Conservation (phyloP, 2,113 vertebrate species). For the Amblyornis subalaris region DNA sequence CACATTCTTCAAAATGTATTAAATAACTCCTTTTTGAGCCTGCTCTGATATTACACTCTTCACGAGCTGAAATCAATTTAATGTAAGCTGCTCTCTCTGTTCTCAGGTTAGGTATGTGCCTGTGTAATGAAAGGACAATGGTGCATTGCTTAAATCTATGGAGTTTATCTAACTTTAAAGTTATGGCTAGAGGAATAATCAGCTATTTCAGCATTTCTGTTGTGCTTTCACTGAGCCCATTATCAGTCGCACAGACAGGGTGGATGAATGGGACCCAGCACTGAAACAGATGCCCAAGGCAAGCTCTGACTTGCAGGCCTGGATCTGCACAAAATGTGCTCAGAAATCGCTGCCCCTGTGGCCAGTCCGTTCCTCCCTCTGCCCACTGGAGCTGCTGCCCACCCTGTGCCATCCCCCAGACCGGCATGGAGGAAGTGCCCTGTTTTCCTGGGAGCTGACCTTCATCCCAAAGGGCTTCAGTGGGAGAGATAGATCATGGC, state of each 20-base stretch:
- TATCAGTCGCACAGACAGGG: neutral
- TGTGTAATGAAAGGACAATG: neutral
- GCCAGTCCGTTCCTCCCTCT: neutral
- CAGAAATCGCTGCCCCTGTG: neutral
- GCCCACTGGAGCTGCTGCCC: neutral
- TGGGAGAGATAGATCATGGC: rapidly evolving
- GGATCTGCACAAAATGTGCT: neutral
- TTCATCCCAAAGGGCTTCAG: rapidly evolving
- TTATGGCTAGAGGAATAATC: neutral
- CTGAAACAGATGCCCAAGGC: neutral
- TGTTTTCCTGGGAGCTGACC: neutral
- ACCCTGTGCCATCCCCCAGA: neutral
- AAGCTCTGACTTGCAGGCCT: neutral
- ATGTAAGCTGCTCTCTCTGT: neutral
- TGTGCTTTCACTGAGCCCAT: neutral
- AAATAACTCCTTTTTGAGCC: neutral
- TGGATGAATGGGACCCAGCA: neutral
- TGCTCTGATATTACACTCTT: neutral
- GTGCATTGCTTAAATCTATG: neutral
- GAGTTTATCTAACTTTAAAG: neutral
- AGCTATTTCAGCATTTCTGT: constrained; percentile 1
- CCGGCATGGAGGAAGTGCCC: neutral
- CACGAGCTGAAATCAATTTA: constrained; percentile 1
- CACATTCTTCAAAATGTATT: neutral
- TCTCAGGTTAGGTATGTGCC: neutral